These are phyloP conservation scores for Boleophthalmus pectinirostris DNA, from an alignment of 2,113 vertebrate genomes.

Conservation along the genomic window DNA sequence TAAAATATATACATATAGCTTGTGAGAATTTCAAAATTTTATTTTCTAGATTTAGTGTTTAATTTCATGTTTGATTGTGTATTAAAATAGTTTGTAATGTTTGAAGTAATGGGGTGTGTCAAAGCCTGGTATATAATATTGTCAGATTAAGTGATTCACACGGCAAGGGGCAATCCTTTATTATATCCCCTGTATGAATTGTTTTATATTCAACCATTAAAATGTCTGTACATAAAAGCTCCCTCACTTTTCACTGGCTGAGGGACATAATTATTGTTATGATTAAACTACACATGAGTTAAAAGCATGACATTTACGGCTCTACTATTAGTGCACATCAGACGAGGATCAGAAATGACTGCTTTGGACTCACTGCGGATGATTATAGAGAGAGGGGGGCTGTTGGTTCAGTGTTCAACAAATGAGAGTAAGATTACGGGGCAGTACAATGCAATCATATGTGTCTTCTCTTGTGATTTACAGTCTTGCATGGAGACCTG, in stretches of 20 bases:
- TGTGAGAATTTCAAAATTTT: too few species aligned
- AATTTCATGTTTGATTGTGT: neutral
- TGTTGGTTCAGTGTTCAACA: neutral
- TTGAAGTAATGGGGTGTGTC: neutral
- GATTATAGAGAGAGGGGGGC: neutral
- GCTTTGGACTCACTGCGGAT: neutral
- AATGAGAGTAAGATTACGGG: neutral
- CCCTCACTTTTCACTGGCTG: slow-evolving; percentile 15
- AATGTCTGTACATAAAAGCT: slow-evolving; percentile 2
- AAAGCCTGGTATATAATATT: neutral
- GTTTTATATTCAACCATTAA: slow-evolving; percentile 21
- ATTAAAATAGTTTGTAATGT: neutral
- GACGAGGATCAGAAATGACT: slow-evolving; percentile 3
- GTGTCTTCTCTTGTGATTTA: neutral
- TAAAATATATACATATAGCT: too few species aligned
- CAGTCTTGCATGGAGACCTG: neutral
- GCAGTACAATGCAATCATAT: neutral
- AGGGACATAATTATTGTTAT: slow-evolving; percentile 24
- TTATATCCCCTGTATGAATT: neutral
- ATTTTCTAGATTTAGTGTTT: too few species aligned
- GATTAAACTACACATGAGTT: slow-evolving; percentile 18
- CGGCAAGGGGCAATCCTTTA: neutral
- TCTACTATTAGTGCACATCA: slow-evolving; percentile 26
- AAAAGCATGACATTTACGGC: slow-evolving; percentile 13
- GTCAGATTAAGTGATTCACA: neutral